A percentile compares a stretch with the other conserved stretches of the same genome.
Conservation (phyloP, 1,140 invertebrate species). For the Antheraea mylitta region DNA sequence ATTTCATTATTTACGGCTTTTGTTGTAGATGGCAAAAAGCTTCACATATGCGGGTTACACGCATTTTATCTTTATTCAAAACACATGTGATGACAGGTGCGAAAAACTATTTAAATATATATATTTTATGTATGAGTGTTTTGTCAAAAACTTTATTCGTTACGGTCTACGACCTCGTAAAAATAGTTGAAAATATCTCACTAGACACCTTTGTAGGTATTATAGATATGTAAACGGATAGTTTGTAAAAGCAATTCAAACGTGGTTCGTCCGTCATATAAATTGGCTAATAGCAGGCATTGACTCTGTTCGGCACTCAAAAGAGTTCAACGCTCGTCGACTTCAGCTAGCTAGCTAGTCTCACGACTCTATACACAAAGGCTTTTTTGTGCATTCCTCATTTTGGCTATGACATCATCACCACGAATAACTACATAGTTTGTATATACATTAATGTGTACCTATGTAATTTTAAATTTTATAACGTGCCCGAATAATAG, state of each 20-base stretch:
- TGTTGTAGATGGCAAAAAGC: constrained; percentile 47
- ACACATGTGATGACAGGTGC: constrained; percentile 1
- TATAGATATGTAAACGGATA: constrained; percentile 9
- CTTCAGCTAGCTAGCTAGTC: constrained; percentile 52
- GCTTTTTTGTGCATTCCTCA: constrained; percentile 62
- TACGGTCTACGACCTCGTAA: not conserved
- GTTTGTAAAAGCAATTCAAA: constrained; percentile 30
- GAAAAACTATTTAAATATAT: constrained; percentile 4
- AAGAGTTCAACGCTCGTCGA: constrained; percentile 72
- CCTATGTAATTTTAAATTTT: not conserved
- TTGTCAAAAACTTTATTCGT: too few relatives aligned
- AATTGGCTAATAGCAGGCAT: constrained; percentile 62
- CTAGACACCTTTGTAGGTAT: not conserved
- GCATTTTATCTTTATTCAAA: not conserved
- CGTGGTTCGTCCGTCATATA: constrained; percentile 47
- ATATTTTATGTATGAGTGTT: too few relatives aligned
- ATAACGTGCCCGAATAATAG: not conserved
- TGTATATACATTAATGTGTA: not conserved
- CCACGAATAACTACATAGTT: constrained; percentile 17
- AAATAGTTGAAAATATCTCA: not conserved
- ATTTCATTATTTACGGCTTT: constrained; percentile 17
- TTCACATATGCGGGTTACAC: constrained; percentile 44
- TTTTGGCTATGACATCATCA: constrained; percentile 74
- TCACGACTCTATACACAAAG: constrained; percentile 69
- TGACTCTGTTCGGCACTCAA: constrained; percentile 50